Conservation (phyloP, 23 tunicate genomes). For the Styela plicata region DNA sequence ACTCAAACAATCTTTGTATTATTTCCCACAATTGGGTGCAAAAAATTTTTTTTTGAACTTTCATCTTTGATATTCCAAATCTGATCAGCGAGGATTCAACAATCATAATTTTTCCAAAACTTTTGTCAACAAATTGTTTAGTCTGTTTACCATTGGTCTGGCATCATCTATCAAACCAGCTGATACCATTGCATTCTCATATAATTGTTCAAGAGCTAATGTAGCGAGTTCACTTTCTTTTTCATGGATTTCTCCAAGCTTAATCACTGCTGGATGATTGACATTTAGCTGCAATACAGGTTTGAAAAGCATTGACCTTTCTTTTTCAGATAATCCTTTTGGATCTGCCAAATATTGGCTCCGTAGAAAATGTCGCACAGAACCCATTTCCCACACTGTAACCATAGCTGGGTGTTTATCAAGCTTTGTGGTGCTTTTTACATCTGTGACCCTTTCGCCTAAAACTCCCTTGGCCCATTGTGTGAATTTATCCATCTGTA, state of each 20-base stretch:
- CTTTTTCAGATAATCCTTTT: conserved; percentile 67
- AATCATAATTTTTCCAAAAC: conserved; percentile 54
- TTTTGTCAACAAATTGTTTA: conserved; percentile 61
- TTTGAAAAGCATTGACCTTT: conserved; percentile 61
- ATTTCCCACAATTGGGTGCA: too few species aligned
- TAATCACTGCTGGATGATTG: conserved; percentile 84
- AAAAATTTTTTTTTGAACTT: too few species aligned
- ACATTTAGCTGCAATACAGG: conserved; percentile 81
- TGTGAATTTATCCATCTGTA: conserved; percentile 42
- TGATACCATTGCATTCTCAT: conserved; percentile 94
- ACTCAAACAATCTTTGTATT: too few species aligned
- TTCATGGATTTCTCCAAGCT: conserved; percentile 42
- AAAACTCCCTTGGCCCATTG: conserved; percentile 80
- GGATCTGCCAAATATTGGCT: conserved; percentile 89
- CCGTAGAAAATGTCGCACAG: conserved; percentile 75
- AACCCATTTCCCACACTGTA: conserved; percentile 98
- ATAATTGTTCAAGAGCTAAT: conserved; percentile 54
- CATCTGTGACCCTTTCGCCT: conserved; percentile 67
- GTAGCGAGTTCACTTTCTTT: conserved; percentile 54
- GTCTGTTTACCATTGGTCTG: conserved; percentile 86
- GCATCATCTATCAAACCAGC: conserved; percentile 94
- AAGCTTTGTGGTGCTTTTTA: conserved; percentile 81
- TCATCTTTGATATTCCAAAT: too few species aligned
- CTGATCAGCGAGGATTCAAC: too few species aligned
- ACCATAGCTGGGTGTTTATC: conserved; percentile 99